Evolutionary conservation across 2,888 invertebrate genomes (phyloP).

Genomic region (Noctua janthina): DNA sequence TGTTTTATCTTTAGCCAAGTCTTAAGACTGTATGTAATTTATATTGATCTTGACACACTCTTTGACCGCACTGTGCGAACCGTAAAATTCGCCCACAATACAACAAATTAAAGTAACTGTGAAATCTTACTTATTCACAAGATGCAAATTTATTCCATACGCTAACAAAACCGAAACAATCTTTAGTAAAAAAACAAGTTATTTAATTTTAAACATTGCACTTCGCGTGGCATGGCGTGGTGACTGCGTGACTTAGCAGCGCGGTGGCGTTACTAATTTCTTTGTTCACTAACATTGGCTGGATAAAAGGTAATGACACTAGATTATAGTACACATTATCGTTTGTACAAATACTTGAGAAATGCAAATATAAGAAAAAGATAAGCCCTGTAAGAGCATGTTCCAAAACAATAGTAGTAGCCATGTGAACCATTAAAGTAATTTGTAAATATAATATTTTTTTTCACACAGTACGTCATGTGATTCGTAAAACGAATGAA

Average conservation of each 20-base stretch:
- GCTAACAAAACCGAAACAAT: slow-evolving; percentile 11
- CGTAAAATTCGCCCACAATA: neutral
- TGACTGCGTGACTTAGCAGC: slow-evolving; percentile 8
- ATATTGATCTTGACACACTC: neutral
- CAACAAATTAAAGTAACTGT: slow-evolving; percentile 2
- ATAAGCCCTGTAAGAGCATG: slow-evolving; percentile 22
- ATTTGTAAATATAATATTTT: slow-evolving; percentile 18
- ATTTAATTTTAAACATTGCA: slow-evolving; percentile 12
- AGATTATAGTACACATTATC: slow-evolving; percentile 41
- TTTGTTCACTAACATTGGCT: slow-evolving; percentile 33
- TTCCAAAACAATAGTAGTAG: slow-evolving; percentile 1
- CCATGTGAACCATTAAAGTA: slow-evolving; percentile 5
- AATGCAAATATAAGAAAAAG: slow-evolving; percentile 38
- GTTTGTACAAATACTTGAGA: slow-evolving; percentile 35
- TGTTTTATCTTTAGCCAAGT: neutral
- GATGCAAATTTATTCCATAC: neutral
- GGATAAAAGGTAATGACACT: slow-evolving; percentile 24
- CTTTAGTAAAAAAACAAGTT: slow-evolving; percentile 16
- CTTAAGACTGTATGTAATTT: neutral
- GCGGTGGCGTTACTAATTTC: slow-evolving; percentile 29
- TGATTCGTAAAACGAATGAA: neutral
- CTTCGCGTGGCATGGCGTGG: slow-evolving; percentile 7
- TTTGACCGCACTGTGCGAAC: neutral
- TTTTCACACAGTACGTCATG: neutral
- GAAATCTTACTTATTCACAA: slow-evolving; percentile 15